Evolutionary conservation across 2,113 vertebrate species (phyloP).

Genomic region (Silurus meridionalis): DNA sequence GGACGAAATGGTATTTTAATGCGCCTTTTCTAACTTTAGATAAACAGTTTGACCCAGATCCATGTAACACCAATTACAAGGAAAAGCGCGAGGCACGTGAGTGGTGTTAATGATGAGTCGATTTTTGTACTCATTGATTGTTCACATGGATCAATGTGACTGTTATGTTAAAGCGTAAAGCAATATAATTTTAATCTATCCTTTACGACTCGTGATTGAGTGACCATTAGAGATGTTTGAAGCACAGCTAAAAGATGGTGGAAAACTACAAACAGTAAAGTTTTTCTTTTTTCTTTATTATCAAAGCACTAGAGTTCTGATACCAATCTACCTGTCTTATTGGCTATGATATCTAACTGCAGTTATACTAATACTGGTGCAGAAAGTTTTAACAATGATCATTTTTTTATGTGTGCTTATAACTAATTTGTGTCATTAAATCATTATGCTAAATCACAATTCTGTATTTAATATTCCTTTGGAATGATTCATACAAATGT

Average conservation of each 20-base stretch:
- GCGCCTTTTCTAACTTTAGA: neutral
- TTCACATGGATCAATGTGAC: neutral
- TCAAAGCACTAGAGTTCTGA: neutral
- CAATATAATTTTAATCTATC: neutral
- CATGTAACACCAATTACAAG: too few species aligned
- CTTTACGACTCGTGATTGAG: too few species aligned
- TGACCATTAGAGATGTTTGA: neutral
- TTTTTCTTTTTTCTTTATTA: neutral
- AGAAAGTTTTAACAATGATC: neutral
- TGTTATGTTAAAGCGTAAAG: neutral
- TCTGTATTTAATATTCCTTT: too few species aligned
- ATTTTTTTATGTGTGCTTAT: neutral
- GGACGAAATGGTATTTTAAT: neutral
- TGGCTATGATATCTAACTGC: neutral
- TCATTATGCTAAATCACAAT: too few species aligned
- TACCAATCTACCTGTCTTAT: neutral
- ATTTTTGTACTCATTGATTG: neutral
- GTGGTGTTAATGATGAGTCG: neutral
- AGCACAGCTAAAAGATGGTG: neutral
- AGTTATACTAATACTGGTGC: neutral
- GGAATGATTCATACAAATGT: too few species aligned
- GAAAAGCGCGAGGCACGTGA: neutral
- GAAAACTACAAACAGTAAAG: neutral
- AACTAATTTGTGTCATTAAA: neutral
- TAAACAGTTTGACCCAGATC: neutral